Base-by-base conservation (phyloP, 2,888 invertebrate genomes). In the Leptopilina drosophilae region DNA sequence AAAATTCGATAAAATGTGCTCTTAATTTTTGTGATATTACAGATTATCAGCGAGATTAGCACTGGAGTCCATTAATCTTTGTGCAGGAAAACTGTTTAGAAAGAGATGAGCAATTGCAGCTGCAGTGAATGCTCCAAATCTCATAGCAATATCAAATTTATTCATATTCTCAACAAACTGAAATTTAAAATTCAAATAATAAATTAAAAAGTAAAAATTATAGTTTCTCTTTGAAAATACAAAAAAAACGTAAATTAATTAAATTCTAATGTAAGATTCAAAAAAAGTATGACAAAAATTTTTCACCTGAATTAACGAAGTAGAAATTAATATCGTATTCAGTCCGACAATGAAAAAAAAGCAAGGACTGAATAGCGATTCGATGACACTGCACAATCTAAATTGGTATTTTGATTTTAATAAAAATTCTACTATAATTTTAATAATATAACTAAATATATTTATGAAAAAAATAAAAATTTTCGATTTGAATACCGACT, bases 311-410 rank as follows among this genome's bases (percentile, higher is more conserved):
- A 66, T 42, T 42, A 66, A 66, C 8, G 65, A 66, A 66, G n/a
- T 42, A n/a, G 40, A 40, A 40, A 66, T 40, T 9, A 66, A 14
- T 42, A 66, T 66, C 15, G 65, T n/a, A 66, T 66, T 66, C 0
- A 66, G n/a, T 15, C n/a, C 65, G n/a, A 66, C 8, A 42, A 66
- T 42, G n/a, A 66, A 42, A n/a, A 66, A 42, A n/a, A 66, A 66
- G 8, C 65, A 66, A 12, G 65, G 65, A 40, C 40, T 40, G 65
- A 42, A 66, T n/a, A 66, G 42, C 2, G 65, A 66, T 66, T 66
- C 65, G 65, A 66, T 66, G n/a, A 66, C 15, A 6, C n/a, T 66
- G 65, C 65, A 66, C 42, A 66, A 66, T 40, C 65, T 66, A 40
- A 66, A n/a, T 14, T 15, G 42, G 11, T 33, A 33, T 33, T 33